A percentile compares a stretch with the other conserved stretches of the same genome.
Evolutionary conservation across 2,113 vertebrate species (phyloP).

Genomic region (Nycticorax nycticorax): DNA sequence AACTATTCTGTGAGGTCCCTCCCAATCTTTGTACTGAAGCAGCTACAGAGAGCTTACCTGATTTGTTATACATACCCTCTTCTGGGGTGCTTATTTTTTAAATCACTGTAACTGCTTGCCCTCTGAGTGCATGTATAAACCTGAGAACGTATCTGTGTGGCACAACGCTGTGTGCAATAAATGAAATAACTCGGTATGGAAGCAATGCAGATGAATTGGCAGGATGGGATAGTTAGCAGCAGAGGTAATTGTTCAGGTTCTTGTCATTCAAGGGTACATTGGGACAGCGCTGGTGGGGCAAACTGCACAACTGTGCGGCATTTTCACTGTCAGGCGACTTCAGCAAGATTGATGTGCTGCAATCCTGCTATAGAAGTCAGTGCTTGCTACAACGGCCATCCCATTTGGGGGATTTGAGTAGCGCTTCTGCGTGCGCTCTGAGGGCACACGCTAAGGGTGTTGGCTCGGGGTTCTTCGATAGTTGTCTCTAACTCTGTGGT

Average conservation of each 20-base stretch:
- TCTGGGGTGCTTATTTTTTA: neutral
- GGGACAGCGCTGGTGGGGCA: neutral
- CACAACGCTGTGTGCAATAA: rapidly evolving
- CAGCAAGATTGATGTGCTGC: rapidly evolving
- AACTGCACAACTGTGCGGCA: rapidly evolving
- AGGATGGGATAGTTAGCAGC: neutral
- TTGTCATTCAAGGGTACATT: neutral
- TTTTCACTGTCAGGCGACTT: neutral
- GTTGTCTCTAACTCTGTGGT: neutral
- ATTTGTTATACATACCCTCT: neutral
- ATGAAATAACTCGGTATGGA: neutral
- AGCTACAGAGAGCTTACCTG: neutral
- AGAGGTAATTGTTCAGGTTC: neutral
- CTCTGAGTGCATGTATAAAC: neutral
- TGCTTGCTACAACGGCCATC: neutral
- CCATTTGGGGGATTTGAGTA: rapidly evolving
- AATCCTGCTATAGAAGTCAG: rapidly evolving
- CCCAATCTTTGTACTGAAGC: neutral
- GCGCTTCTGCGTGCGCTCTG: rapidly evolving
- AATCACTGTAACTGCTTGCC: neutral
- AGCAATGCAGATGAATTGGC: neutral
- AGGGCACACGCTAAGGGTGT: rapidly evolving
- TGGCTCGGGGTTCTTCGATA: neutral
- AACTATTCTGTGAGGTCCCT: neutral
- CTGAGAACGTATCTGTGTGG: too few relatives aligned